Evolutionary conservation across 2,888 invertebrate genomes (phyloP).

Genomic region (Schrankia costaestrigalis): DNA sequence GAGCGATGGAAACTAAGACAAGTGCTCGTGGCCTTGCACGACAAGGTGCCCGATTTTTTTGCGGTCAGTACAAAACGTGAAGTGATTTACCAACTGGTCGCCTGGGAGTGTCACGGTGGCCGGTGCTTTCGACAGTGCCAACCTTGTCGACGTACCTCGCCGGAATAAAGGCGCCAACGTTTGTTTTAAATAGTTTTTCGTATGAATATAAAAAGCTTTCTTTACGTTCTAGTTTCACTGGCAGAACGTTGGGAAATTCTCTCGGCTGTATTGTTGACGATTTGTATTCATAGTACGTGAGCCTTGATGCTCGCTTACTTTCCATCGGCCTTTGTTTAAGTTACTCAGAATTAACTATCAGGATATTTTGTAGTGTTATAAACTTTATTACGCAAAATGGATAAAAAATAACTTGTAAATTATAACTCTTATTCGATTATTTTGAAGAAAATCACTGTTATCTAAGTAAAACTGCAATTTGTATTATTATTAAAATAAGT

Average conservation of each 20-base stretch:
- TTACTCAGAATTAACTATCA: slow-evolving; percentile 40
- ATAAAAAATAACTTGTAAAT: too few relatives aligned
- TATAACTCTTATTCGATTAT: slow-evolving; percentile 15
- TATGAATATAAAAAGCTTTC: slow-evolving; percentile 51
- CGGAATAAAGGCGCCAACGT: slow-evolving; percentile 26
- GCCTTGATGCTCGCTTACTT: slow-evolving; percentile 55
- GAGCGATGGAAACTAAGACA: slow-evolving; percentile 61
- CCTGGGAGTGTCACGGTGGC: slow-evolving; percentile 49
- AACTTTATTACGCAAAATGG: too few relatives aligned
- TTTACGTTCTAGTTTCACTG: slow-evolving; percentile 57
- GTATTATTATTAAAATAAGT: slow-evolving; percentile 49
- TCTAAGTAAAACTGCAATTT: slow-evolving; percentile 39
- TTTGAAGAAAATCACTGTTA: slow-evolving; percentile 14
- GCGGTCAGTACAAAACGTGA: slow-evolving; percentile 65
- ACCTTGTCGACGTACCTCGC: slow-evolving; percentile 35
- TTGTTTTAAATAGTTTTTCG: slow-evolving; percentile 23
- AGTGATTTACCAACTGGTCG: slow-evolving; percentile 58
- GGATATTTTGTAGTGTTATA: slow-evolving; percentile 45
- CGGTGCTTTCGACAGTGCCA: slow-evolving; percentile 52
- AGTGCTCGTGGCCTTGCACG: slow-evolving; percentile 55
- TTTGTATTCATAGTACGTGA: slow-evolving; percentile 67
- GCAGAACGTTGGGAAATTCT: slow-evolving; percentile 65
- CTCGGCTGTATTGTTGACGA: slow-evolving; percentile 62
- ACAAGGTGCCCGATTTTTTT: slow-evolving; percentile 70
- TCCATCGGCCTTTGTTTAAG: slow-evolving; percentile 69